phyloP scores from a whole-genome alignment of 2,797 vertebrate species.

The Myotis findleyi region DNA sequence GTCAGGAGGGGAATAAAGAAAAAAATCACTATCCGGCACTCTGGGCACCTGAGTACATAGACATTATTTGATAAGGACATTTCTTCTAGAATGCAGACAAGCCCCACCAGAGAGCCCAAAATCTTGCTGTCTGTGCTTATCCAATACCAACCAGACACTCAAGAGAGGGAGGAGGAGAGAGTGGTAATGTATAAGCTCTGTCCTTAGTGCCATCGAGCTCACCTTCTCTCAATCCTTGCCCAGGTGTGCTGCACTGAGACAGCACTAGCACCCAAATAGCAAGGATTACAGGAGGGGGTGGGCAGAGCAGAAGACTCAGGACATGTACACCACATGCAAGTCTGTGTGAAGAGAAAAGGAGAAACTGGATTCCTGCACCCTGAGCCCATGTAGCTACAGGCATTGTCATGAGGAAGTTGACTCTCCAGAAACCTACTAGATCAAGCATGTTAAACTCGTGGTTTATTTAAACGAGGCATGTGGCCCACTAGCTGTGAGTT shows the following conservation, averaged over 20 bases:
- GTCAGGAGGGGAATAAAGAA: background rate
- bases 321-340: background rate
- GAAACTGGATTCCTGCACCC: background rate
- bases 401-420: background rate
- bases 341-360: background rate
- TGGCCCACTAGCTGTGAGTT: too few relatives aligned
- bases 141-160: background rate
- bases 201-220: constrained; percentile 41
- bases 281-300: constrained; percentile 72
- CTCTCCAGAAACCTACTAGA: background rate
- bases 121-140: constrained; percentile 21
- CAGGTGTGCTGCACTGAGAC: constrained; percentile 76
- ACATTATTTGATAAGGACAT: constrained; percentile 43
- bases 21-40: background rate
- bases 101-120: background rate
- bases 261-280: constrained; percentile 77
- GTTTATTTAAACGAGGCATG: too few relatives aligned
- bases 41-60: background rate
- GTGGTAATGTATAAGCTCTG: background rate
- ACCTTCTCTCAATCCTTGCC: constrained; percentile 77
- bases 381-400: background rate
- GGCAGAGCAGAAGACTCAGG: constrained; percentile 41
- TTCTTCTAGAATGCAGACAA: constrained; percentile 42
- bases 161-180: background rate
- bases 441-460: too few relatives aligned